Base-by-base conservation (phyloP, 1,140 invertebrate genomes). In the Nixonia krombeini region DNA sequence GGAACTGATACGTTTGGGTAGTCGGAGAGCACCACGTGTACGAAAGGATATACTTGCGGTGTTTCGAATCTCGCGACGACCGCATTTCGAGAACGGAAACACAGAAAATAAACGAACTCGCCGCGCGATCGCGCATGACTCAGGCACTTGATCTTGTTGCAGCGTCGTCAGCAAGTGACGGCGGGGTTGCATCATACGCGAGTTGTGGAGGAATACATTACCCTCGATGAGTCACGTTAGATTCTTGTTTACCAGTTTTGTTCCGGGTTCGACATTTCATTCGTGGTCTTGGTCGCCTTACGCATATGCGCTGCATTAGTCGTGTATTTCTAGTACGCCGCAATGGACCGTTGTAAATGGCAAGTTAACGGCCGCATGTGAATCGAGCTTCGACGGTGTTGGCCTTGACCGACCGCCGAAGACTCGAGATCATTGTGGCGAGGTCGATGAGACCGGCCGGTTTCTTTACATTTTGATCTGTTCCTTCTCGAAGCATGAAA, bases 331-430 rank as follows among this genome's bases (percentile, higher is more conserved):
- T 38, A 8, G 6, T 2, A 18, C 16, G 16, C 35, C 16, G 16
- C 26, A 13, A n/a, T 41, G 9, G 16, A 38, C 25, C 26, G 26
- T 15, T 58, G 45, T n/a, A 37, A 38, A 3, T 45, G 45, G 41
- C 44, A 16, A 33, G 31, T n/a, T 26, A 15, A 21, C 53, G 17
- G 9, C 10, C 18, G 33, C 6, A 25, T 35, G n/a, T 13, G 33
- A 35, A 35, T 35, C 12, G 33, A 35, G 10, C 33, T 13, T 37
- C 40, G 71, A 74, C 70, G 70, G 75, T 73, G 75, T 73, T 78
- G 75, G 67, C 75, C 75, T 78, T 78, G 75, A 78, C 75, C 74
- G 75, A 78, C 72, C 75, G 68, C 13, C 47, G 18, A 56, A 46
- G 52, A 47, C 52, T 62, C 25, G 51, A 29, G 31, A 64, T 56